phyloP scores from a whole-genome alignment of 2,797 vertebrate genomes.

The Epinephelus malabaricus region DNA sequence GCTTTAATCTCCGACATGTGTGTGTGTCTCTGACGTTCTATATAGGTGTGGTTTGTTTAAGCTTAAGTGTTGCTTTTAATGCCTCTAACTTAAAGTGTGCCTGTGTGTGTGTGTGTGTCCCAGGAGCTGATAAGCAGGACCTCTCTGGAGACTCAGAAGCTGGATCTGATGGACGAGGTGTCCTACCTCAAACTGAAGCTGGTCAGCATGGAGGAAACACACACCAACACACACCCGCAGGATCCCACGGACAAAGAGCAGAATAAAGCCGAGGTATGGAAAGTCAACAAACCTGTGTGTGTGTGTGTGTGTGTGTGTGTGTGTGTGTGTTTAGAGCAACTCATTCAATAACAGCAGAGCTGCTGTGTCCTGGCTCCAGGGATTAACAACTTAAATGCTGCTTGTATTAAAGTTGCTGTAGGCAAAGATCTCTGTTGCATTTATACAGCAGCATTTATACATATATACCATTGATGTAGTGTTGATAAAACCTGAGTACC shows the following conservation, averaged over 20 bases:
- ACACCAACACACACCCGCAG: constrained; percentile 75
- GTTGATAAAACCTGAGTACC: too few relatives aligned
- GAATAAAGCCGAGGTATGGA: constrained; percentile 93
- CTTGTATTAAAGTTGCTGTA: too few relatives aligned
- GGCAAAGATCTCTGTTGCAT: background rate
- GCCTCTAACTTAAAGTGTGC: constrained; percentile 24
- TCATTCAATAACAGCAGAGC: background rate
- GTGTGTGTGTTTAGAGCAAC: constrained; percentile 3
- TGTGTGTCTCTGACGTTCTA: background rate
- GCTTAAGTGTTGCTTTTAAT: background rate
- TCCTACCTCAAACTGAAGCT: constrained; percentile 95
- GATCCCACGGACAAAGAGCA: constrained; percentile 88
- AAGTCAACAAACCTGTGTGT: constrained; percentile 17
- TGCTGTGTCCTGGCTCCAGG: background rate
- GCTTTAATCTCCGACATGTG: background rate
- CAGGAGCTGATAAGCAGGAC: constrained; percentile 96
- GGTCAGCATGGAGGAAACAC: constrained; percentile 93
- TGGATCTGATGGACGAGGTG: constrained; percentile 96
- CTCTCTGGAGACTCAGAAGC: constrained; percentile 95
- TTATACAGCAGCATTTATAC: background rate
- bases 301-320: background rate
- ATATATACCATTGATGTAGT: background rate
- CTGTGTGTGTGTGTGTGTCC: constrained; percentile 37
- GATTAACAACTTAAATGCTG: background rate
- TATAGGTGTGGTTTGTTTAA: background rate